phyloP scores from a whole-genome alignment of 2,113 vertebrate species.

The Misgurnus anguillicaudatus region DNA sequence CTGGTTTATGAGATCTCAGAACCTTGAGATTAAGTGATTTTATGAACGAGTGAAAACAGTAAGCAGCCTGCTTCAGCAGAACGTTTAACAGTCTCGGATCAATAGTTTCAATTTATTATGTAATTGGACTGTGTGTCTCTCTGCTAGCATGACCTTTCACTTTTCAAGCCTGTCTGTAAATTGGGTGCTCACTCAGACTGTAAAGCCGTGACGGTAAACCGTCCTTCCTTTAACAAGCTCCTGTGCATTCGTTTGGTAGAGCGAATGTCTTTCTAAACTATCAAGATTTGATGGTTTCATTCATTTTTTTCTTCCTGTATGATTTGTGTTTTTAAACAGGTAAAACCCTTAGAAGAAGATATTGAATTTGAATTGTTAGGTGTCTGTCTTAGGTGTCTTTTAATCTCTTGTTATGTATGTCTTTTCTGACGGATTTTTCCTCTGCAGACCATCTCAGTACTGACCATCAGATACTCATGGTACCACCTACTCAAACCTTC shows the following conservation, averaged over 20 bases:
- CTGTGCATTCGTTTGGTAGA: not conserved
- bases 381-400: not conserved
- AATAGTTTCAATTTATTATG: slow-evolving; percentile 14
- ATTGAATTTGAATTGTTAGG: not conserved
- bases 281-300: not conserved
- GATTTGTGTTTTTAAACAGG: not conserved
- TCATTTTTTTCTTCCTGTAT: not conserved
- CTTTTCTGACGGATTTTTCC: not conserved
- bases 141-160: slow-evolving; percentile 9
- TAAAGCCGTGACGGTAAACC: not conserved
- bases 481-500: not conserved
- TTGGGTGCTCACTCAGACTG: slow-evolving; percentile 4
- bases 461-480: not conserved
- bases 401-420: not conserved
- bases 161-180: slow-evolving; percentile 8
- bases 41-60: not conserved
- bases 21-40: not conserved
- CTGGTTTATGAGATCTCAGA: slow-evolving; percentile 1
- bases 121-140: not conserved
- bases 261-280: not conserved
- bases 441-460: not conserved
- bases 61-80: not conserved
- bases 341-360: not conserved
- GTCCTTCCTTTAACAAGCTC: slow-evolving; percentile 12
- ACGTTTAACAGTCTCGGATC: not conserved